Conservation (phyloP, 1,140 invertebrate species). For the Diorhabda sublineata region DNA sequence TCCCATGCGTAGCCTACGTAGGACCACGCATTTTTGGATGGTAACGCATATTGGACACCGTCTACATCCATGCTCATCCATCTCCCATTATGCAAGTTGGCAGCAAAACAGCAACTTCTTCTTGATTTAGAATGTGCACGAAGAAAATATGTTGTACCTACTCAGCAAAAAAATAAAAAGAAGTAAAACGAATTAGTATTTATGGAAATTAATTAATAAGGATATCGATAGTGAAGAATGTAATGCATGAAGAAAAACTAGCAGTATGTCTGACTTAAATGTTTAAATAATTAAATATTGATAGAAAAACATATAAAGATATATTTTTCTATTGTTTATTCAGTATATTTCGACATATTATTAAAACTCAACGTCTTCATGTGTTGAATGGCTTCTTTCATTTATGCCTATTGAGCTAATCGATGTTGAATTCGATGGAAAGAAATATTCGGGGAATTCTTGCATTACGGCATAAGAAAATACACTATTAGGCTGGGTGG, state of each 20-base stretch:
- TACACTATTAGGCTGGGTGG: background rate
- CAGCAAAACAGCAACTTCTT: background rate
- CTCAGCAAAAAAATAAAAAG: constrained; percentile 1
- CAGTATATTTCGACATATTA: too few species aligned
- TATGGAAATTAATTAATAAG: background rate
- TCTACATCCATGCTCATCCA: background rate
- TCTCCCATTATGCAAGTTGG: background rate
- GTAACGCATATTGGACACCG: background rate
- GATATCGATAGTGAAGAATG: constrained; percentile 2
- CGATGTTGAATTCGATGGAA: constrained; percentile 12
- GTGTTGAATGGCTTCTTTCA: background rate
- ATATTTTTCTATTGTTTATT: too few species aligned
- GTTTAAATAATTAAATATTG: background rate
- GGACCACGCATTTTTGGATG: background rate
- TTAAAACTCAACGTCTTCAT: background rate
- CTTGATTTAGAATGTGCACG: constrained; percentile 13
- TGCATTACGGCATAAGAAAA: constrained; percentile 3
- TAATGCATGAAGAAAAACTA: background rate
- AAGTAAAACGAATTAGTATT: constrained; percentile 8
- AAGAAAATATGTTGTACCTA: background rate
- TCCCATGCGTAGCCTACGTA: background rate
- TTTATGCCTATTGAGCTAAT: constrained; percentile 3
- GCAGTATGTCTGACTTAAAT: too few species aligned
- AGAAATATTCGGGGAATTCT: background rate
- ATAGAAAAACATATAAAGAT: background rate